Evolutionary conservation across 2,888 invertebrate species (phyloP).

Genomic region (Drosophila neotestacea): DNA sequence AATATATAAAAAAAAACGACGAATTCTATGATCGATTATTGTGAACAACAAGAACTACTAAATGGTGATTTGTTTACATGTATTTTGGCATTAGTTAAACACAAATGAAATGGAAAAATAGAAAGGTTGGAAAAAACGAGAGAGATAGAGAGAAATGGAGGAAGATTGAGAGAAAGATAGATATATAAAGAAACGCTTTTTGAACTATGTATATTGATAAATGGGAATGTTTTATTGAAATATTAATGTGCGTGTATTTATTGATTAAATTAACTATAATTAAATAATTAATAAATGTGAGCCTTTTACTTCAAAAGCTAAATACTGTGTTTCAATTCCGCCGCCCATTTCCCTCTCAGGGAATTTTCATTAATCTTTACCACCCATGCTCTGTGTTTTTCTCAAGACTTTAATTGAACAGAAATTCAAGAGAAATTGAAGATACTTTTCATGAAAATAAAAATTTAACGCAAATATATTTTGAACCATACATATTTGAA

Average conservation of each 20-base stretch:
- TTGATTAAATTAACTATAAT: constrained; percentile 68
- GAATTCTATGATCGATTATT: constrained; percentile 37
- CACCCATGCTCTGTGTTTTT: background rate
- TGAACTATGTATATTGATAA: constrained; percentile 68
- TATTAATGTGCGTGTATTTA: constrained; percentile 78
- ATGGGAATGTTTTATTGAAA: constrained; percentile 69
- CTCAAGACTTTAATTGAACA: too few species aligned
- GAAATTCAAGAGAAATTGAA: too few species aligned
- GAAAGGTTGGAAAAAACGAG: constrained; percentile 3
- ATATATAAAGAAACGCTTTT: constrained; percentile 53
- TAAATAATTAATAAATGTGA: constrained; percentile 70
- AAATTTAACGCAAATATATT: too few species aligned
- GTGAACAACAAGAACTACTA: constrained; percentile 21
- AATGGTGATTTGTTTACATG: constrained; percentile 70
- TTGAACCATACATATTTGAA: too few species aligned
- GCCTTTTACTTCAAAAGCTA: constrained; percentile 77
- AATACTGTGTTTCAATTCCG: constrained; percentile 1
- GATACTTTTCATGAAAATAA: too few species aligned
- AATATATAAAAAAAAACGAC: constrained; percentile 11
- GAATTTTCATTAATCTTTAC: too few species aligned
- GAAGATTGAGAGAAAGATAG: constrained; percentile 9
- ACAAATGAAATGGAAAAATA: background rate
- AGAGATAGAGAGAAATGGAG: background rate
- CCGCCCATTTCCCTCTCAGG: background rate
- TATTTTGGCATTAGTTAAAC: constrained; percentile 54